Evolutionary conservation across 2,113 vertebrate species (phyloP), one percentile per base, ranked within the genome.

Genomic region (Hoplias malabaricus): DNA sequence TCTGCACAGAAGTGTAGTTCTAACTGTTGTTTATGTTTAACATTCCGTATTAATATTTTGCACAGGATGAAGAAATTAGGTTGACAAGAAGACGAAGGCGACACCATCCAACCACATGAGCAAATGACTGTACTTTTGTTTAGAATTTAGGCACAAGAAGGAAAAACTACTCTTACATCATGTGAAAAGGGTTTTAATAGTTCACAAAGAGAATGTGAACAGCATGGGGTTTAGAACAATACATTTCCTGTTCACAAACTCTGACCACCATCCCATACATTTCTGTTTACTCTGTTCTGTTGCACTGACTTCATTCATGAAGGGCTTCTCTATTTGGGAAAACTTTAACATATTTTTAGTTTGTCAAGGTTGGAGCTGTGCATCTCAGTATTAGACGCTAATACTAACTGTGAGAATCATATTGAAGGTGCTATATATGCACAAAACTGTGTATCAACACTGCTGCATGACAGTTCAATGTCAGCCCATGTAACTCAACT

Each of bases 1-100:
- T n/a, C n/a, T n/a, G n/a, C n/a, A n/a, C n/a, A n/a, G n/a, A n/a
- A n/a, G n/a, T n/a, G n/a, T n/a, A n/a, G n/a, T n/a, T n/a, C n/a
- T n/a, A n/a, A n/a, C n/a, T n/a, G n/a, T n/a, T n/a, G n/a, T n/a
- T n/a, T n/a, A n/a, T 34, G 19, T 34, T 34, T 67, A 31, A 48
- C 7, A 36, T 34, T 8, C 36, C 16, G 27, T 25, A 53, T 25
- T 65, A 16, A 25, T 5, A 56, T 27, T 80, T 69, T 61, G 69
- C 23, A 62, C 82, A 92, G 91, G 92, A 92, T 70, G 90, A 91
- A 54, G 89, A 92, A 21, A 62, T 87, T 68, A 85, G 83, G 21
- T 40, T 83, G 21, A 4, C 57, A 46, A 78, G 67, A 48, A 78
- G 62, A 50, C 73, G 27, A 62, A 34, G 69, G 25, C 53, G 75